Conservation (phyloP, 2,797 vertebrate genomes). For the Centropyge bicolor region DNA sequence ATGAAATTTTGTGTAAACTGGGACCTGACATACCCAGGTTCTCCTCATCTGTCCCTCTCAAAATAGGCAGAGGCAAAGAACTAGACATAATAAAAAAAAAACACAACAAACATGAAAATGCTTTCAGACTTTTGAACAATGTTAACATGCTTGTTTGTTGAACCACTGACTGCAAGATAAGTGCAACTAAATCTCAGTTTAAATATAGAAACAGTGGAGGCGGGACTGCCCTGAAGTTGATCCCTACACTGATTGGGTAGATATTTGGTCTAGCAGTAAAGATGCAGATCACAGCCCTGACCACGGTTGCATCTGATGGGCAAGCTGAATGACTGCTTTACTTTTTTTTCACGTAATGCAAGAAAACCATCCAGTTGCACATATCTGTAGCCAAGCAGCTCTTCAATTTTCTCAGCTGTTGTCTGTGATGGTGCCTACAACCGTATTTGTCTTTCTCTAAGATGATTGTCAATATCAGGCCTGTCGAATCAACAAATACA, state of each 20-base stretch:
- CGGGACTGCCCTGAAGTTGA: background rate
- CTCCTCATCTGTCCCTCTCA: constrained; percentile 10
- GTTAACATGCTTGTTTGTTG: background rate
- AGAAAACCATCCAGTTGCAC: background rate
- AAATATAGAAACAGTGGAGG: constrained; percentile 30
- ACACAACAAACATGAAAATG: constrained; percentile 30
- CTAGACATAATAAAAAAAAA: constrained; percentile 9
- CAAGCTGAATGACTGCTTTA: background rate
- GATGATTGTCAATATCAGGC: constrained; percentile 2
- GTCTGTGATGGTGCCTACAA: constrained; percentile 3
- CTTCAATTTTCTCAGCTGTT: constrained; percentile 17
- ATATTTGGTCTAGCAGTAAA: background rate
- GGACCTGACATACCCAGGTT: constrained; percentile 40
- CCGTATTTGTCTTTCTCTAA: constrained; percentile 13
- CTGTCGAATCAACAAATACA: constrained; percentile 5
- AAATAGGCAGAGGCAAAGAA: constrained; percentile 24
- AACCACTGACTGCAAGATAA: background rate
- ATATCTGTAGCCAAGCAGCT: constrained; percentile 1
- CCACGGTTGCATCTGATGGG: background rate
- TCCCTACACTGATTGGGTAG: background rate
- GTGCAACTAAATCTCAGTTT: constrained; percentile 11
- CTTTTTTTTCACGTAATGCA: background rate
- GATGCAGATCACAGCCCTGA: background rate
- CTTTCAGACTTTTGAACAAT: constrained; percentile 35
- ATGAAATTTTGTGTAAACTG: constrained; percentile 62